These are phyloP conservation scores for Conus ventricosus DNA, from an alignment of 1,140 invertebrate genomes.

Conservation along the genomic window DNA sequence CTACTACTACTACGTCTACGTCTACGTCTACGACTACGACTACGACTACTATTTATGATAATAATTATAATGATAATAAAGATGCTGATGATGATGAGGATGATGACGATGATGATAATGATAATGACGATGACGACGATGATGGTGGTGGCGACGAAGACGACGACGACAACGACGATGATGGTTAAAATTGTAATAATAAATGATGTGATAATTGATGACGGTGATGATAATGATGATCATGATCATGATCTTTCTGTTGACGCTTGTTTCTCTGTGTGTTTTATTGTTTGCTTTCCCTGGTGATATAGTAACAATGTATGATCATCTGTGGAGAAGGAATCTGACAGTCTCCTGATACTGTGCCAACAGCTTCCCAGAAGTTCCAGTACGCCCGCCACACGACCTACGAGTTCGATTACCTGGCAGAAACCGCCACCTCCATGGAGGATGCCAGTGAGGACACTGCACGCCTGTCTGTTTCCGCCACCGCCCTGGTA, in stretches of 20 bases:
- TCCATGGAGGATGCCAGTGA: slow-evolving; percentile 78
- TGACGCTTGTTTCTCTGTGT: background rate
- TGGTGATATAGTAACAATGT: background rate
- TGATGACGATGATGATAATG: background rate
- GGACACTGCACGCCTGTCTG: slow-evolving; percentile 76
- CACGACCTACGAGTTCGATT: slow-evolving; percentile 81
- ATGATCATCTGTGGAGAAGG: background rate
- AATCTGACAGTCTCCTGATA: background rate
- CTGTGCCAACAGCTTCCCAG: slow-evolving; percentile 52
- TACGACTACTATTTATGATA: background rate
- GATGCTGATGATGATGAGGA: background rate
- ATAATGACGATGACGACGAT: background rate
- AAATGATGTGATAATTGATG: background rate
- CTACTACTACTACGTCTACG: background rate
- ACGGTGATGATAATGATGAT: background rate
- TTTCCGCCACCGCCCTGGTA: slow-evolving; percentile 79
- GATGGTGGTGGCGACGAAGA: background rate
- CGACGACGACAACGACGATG: background rate
- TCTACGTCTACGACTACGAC: background rate
- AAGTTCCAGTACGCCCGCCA: slow-evolving; percentile 79
- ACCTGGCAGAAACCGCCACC: slow-evolving; percentile 80
- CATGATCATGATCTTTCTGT: background rate
- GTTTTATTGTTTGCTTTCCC: background rate
- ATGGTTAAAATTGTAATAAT: background rate
- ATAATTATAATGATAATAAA: background rate